Evolutionary conservation across 2,888 invertebrate species (phyloP).

Genomic region (Erebia ligea): DNA sequence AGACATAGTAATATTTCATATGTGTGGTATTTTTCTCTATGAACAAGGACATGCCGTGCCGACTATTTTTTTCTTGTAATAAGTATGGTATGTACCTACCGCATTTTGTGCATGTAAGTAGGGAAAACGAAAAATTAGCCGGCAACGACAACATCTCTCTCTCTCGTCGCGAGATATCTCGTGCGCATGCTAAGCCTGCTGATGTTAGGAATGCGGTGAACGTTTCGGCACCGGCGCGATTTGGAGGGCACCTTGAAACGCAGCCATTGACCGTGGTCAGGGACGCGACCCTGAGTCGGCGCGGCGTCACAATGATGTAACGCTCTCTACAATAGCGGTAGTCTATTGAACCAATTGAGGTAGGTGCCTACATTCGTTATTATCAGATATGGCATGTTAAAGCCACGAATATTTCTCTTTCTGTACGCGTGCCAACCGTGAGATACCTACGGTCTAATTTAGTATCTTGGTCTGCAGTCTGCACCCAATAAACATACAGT

Average conservation of each 20-base stretch:
- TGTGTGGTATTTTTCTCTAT: too few species aligned
- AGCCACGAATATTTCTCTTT: constrained; percentile 9
- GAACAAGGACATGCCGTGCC: too few species aligned
- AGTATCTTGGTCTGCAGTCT: too few species aligned
- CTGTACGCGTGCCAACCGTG: constrained; percentile 9
- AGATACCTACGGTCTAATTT: too few species aligned
- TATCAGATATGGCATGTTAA: constrained; percentile 15
- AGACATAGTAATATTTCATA: too few species aligned
- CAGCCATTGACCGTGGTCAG: constrained; percentile 81
- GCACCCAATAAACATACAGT: too few species aligned
- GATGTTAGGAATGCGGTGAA: constrained; percentile 33
- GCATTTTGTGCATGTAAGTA: too few species aligned
- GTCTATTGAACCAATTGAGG: constrained; percentile 47
- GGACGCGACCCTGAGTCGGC: constrained; percentile 70
- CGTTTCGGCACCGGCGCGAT: constrained; percentile 37
- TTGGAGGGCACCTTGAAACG: constrained; percentile 74
- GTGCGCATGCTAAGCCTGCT: not conserved
- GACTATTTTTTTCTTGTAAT: too few species aligned
- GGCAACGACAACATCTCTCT: too few species aligned
- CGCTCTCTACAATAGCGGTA: constrained; percentile 43
- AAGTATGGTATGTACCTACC: too few species aligned
- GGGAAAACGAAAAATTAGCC: too few species aligned
- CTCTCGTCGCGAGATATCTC: not conserved
- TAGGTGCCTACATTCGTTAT: constrained; percentile 35
- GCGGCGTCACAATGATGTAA: constrained; percentile 49